These are phyloP conservation scores for Phylloscopus trochiloides DNA, from an alignment of 2,113 vertebrate species.

Conservation along the genomic window DNA sequence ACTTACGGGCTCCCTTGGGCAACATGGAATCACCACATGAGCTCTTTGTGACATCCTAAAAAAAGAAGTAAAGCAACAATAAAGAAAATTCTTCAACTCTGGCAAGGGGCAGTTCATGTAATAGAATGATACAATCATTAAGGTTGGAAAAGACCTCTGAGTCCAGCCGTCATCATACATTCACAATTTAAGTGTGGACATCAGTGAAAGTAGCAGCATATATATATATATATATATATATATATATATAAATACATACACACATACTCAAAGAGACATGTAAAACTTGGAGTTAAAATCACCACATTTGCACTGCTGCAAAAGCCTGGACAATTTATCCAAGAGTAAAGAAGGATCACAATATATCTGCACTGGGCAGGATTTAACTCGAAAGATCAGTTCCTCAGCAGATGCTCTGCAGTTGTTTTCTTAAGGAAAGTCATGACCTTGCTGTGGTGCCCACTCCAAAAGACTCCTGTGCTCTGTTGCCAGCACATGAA, in stretches of 20 bases:
- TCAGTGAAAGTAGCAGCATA: not conserved
- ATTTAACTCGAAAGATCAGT: not conserved
- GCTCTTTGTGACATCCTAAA: not conserved
- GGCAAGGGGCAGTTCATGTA: not conserved
- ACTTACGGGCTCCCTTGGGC: not conserved
- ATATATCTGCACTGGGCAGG: not conserved
- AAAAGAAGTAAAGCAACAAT: not conserved
- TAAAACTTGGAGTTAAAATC: not conserved
- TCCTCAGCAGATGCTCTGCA: not conserved
- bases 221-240: rapidly evolving
- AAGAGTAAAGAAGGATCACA: not conserved
- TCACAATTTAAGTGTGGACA: not conserved
- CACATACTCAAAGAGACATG: rapidly evolving
- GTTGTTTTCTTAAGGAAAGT: not conserved
- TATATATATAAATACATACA: not conserved
- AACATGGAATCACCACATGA: not conserved
- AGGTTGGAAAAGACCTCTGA: not conserved
- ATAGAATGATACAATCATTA: not conserved
- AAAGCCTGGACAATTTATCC: not conserved
- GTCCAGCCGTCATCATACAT: not conserved
- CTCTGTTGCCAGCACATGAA: not conserved
- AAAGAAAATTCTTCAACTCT: not conserved
- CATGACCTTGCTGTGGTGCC: not conserved
- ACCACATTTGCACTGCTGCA: not conserved
- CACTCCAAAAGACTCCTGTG: not conserved